phyloP scores from a whole-genome alignment of 2,888 invertebrate genomes.

The Ophioninae sp. region DNA sequence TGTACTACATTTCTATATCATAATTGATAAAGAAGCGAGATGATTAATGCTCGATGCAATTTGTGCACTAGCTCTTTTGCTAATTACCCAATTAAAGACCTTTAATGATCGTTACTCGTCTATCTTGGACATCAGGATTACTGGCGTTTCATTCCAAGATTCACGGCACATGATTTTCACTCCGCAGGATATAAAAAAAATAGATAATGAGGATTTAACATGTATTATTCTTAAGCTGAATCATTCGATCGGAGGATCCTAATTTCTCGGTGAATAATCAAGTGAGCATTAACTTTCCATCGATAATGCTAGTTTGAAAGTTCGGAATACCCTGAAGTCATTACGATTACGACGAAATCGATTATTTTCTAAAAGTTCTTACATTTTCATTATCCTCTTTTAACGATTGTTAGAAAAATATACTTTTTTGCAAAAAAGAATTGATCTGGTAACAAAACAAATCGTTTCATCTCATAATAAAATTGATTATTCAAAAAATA shows the following conservation, averaged over 20 bases:
- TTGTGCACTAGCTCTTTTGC: background rate
- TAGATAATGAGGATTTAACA: background rate
- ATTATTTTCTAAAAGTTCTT: no score
- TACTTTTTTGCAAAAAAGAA: no score
- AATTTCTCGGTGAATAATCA: no score
- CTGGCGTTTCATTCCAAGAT: background rate
- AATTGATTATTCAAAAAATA: no score
- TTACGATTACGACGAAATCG: no score
- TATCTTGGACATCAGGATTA: background rate
- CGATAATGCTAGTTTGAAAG: no score
- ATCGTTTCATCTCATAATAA: no score
- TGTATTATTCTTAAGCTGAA: background rate
- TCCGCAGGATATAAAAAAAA: background rate
- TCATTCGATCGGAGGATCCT: background rate
- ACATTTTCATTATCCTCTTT: no score
- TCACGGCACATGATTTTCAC: background rate
- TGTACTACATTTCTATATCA: background rate
- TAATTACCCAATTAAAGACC: background rate
- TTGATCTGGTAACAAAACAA: no score
- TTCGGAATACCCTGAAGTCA: no score
- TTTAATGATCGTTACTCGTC: background rate
- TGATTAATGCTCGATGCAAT: background rate
- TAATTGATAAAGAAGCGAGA: conserved; percentile 7
- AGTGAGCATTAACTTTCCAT: no score
- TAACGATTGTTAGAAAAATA: no score